These are phyloP conservation scores for Chelon labrosus DNA, from an alignment of 2,797 vertebrate species.

Conservation along the genomic window DNA sequence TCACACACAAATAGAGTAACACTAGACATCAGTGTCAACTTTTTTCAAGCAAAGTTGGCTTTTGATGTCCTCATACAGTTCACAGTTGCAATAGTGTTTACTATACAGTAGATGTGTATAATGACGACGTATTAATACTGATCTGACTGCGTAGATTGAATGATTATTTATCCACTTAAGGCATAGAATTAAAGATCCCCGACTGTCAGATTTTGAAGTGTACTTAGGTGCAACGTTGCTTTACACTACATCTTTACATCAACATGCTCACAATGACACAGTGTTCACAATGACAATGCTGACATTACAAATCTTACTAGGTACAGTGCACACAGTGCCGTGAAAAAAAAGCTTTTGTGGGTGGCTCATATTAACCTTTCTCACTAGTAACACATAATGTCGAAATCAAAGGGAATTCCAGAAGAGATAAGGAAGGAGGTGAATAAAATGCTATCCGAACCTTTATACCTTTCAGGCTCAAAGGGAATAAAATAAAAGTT, in stretches of 20 bases:
- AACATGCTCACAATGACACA: too few species aligned
- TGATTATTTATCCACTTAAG: not conserved
- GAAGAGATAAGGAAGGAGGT: not conserved
- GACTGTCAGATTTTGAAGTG: too few species aligned
- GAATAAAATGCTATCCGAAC: not conserved
- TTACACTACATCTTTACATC: too few species aligned
- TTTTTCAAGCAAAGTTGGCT: not conserved
- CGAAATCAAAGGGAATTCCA: not conserved
- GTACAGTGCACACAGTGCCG: too few species aligned
- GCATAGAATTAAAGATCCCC: not conserved
- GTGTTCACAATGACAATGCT: too few species aligned
- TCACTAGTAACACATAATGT: not conserved
- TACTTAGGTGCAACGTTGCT: too few species aligned
- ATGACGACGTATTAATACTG: not conserved
- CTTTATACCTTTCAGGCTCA: too few species aligned
- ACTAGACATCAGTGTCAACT: not conserved
- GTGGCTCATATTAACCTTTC: not conserved
- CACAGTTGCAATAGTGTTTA: not conserved
- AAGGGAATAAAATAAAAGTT: too few species aligned
- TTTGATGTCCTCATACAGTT: not conserved
- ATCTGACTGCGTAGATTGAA: not conserved
- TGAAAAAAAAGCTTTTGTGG: not conserved
- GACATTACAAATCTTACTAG: not conserved
- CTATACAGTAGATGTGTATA: not conserved
- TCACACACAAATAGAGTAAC: not conserved